Evolutionary conservation across 2,888 invertebrate species (phyloP), one percentile per base, ranked within the genome.

Genomic region (Cistogaster globosa): DNA sequence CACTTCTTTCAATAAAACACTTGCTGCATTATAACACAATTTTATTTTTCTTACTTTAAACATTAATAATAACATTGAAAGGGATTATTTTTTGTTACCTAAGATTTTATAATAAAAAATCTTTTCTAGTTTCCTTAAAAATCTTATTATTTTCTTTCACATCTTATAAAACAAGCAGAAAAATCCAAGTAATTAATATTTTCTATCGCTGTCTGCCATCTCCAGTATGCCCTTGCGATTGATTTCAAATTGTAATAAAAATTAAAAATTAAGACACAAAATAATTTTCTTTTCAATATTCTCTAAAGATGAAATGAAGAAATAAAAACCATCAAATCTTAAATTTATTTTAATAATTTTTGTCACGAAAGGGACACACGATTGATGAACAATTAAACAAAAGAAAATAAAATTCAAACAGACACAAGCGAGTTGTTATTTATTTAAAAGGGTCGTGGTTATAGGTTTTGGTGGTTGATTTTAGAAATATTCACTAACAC

Each of bases 321-420:
- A 72, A 65, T 72, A 32, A 72, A 67, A 77, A 77, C 8, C 51
- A 32, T 38, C 51, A 67, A 67, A 67, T 67, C 58, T 51, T 12
- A 18, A 69, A 78, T 53, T 68, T 60, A 74, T 67, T 62, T 55
- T 55, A 67, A 57, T 26, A 12, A 55, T 68, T 74, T 81, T 51
- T 71, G n/a, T 77, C 65, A 77, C 76, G 71, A 57, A 80, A 71
- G 45, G 65, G 42, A 71, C 55, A 48, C 14, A n/a, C 45, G 57
- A 57, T 55, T 42, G 55, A 75, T 65, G 20, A n/a, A 48, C 22
- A 38, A 16, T 55, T 55, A 16, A 77, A 77, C 18, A 71, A 55
- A 62, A 48, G 60, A 62, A 69, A 53, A 32, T 42, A 55, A 69
- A 60, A 60, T 57, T 16, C 36, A 48, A 38, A 58, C n/a, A 48